phyloP scores from a whole-genome alignment of 2,797 vertebrate genomes.

The Notolepis coatsorum region DNA sequence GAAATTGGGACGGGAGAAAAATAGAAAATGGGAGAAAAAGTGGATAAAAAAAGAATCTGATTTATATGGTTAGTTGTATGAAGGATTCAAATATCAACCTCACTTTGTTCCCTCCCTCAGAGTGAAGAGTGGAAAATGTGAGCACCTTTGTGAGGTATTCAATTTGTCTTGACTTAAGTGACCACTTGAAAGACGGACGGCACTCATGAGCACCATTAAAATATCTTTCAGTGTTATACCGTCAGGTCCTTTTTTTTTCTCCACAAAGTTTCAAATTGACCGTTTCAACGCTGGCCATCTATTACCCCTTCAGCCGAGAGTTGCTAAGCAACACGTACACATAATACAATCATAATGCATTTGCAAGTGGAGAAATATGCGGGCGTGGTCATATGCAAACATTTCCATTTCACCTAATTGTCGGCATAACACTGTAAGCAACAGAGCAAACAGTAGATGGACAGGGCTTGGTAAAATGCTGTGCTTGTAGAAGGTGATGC shows the following conservation, averaged over 20 bases:
- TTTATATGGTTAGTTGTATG: no score
- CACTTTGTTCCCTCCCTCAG: no score
- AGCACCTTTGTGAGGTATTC: conserved; percentile 50
- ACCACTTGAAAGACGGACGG: conserved; percentile 65
- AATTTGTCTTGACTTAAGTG: conserved; percentile 60
- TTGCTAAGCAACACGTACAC: conserved; percentile 69
- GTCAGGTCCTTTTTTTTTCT: conserved; percentile 49
- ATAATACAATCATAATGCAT: conserved; percentile 60
- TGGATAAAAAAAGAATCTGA: no score
- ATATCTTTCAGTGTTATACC: conserved; percentile 62
- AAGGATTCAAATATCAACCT: no score
- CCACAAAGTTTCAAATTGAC: conserved; percentile 62
- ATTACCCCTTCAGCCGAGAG: conserved; percentile 55
- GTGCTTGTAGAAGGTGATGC: conserved; percentile 24
- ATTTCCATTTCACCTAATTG: conserved; percentile 64
- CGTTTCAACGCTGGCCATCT: conserved; percentile 58
- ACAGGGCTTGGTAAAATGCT: conserved; percentile 26
- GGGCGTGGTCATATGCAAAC: conserved; percentile 65
- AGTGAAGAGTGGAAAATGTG: conserved; percentile 68
- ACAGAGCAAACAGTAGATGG: conserved; percentile 52
- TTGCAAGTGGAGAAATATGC: conserved; percentile 50
- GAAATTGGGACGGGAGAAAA: no score
- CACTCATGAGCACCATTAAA: conserved; percentile 67
- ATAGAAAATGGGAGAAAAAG: no score
- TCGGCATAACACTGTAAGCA: conserved; percentile 44